These are phyloP conservation scores for Luffia ferchaultella DNA, from an alignment of 2,888 invertebrate species.

Conservation along the genomic window DNA sequence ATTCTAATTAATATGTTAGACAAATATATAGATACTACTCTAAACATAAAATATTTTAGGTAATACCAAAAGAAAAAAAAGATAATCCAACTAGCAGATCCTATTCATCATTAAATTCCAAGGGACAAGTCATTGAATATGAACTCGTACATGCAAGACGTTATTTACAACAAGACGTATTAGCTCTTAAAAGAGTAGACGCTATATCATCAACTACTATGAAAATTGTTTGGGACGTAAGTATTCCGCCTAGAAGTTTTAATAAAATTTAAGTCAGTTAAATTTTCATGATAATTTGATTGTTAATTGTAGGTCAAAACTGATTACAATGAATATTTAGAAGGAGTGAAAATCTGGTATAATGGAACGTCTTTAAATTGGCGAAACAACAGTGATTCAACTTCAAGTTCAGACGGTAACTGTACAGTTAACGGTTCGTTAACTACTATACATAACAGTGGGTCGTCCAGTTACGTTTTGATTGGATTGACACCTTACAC, in stretches of 20 bases:
- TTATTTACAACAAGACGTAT: constrained; percentile 80
- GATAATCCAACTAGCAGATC: constrained; percentile 42
- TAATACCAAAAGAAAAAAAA: constrained; percentile 49
- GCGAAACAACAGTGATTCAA: constrained; percentile 38
- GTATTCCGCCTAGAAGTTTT: constrained; percentile 25
- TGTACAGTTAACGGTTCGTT: constrained; percentile 69
- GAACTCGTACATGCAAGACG: constrained; percentile 82
- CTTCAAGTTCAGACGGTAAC: constrained; percentile 30
- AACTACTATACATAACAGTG: constrained; percentile 73
- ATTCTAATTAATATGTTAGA: constrained; percentile 1
- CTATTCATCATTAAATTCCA: constrained; percentile 15
- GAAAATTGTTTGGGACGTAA: constrained; percentile 83
- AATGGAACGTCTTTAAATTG: constrained; percentile 55
- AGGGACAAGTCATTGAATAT: constrained; percentile 69
- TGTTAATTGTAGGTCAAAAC: constrained; percentile 40
- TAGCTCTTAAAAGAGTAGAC: constrained; percentile 73
- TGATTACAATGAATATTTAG: constrained; percentile 66
- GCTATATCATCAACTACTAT: constrained; percentile 79
- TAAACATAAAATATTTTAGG: constrained; percentile 35
- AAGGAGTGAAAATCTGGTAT: constrained; percentile 74
- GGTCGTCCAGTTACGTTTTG: constrained; percentile 76
- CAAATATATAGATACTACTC: neutral
- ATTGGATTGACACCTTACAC: constrained; percentile 84
- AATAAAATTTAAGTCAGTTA: neutral
- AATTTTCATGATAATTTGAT: neutral